phyloP scores from a whole-genome alignment of 2,113 vertebrate species.

The Brevimyrus niger region DNA sequence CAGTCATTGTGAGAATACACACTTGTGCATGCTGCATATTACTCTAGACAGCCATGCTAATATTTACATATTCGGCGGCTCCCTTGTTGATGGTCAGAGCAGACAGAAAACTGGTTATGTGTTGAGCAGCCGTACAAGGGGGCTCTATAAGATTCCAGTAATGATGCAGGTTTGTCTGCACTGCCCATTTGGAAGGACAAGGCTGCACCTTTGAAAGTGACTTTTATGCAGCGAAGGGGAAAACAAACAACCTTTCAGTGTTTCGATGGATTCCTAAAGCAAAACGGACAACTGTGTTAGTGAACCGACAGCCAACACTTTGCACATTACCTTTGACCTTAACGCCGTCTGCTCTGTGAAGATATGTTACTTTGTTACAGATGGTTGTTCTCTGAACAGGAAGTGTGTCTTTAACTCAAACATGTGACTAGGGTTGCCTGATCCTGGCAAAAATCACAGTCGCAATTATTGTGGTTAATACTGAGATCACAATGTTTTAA shows the following conservation, averaged over 20 bases:
- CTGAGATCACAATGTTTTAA: not conserved
- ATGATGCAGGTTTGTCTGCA: constrained; percentile 30
- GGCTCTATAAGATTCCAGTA: constrained; percentile 30
- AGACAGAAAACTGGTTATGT: constrained; percentile 31
- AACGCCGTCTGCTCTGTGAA: not conserved
- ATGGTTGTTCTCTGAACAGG: not conserved
- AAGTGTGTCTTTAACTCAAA: not conserved
- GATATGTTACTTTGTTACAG: not conserved
- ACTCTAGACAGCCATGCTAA: constrained; percentile 26
- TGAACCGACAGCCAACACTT: not conserved
- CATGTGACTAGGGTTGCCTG: not conserved
- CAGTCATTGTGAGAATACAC: constrained; percentile 3
- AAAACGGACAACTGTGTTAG: not conserved
- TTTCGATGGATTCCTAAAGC: not conserved
- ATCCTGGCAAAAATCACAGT: not conserved
- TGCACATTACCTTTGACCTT: not conserved
- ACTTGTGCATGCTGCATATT: not conserved
- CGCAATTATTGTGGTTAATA: not conserved
- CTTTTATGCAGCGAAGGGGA: not conserved
- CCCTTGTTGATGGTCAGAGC: not conserved
- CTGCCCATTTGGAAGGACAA: not conserved
- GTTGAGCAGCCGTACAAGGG: constrained; percentile 24
- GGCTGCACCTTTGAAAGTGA: not conserved
- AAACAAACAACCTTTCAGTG: constrained; percentile 1
- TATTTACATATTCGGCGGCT: constrained; percentile 29